Evolutionary conservation across 2,797 vertebrate species (phyloP).

Genomic region (Mus caroli): DNA sequence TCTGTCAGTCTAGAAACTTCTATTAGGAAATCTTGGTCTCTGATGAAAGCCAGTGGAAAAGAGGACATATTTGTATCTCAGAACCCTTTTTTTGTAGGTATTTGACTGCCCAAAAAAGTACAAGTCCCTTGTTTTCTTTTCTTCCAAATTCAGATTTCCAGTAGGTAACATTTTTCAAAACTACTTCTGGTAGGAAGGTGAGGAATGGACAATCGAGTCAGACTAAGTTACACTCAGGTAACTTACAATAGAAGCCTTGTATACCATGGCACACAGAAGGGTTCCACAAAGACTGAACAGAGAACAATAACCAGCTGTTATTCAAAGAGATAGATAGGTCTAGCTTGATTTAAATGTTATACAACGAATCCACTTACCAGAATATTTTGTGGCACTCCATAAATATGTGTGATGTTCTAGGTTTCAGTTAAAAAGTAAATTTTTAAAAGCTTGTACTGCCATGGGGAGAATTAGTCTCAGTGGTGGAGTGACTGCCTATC

Average conservation of each 20-base stretch:
- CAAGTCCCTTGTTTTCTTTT: background rate
- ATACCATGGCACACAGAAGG: no score
- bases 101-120: background rate
- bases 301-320: background rate
- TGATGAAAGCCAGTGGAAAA: background rate
- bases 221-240: background rate
- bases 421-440: background rate
- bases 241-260: background rate
- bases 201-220: fast-evolving
- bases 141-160: background rate
- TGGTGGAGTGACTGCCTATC: background rate
- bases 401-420: background rate
- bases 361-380: background rate
- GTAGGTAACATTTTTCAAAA: background rate
- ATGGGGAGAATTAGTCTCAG: background rate
- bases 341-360: background rate
- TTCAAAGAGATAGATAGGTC: background rate
- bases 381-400: background rate
- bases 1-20: background rate
- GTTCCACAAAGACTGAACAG: background rate
- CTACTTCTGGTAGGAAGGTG: no score
- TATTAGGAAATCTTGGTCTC: background rate
- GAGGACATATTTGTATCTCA: background rate
- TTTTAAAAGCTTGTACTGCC: background rate
- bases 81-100: background rate